phyloP scores from a whole-genome alignment of 2,888 invertebrate genomes.

The Furcula furcula region DNA sequence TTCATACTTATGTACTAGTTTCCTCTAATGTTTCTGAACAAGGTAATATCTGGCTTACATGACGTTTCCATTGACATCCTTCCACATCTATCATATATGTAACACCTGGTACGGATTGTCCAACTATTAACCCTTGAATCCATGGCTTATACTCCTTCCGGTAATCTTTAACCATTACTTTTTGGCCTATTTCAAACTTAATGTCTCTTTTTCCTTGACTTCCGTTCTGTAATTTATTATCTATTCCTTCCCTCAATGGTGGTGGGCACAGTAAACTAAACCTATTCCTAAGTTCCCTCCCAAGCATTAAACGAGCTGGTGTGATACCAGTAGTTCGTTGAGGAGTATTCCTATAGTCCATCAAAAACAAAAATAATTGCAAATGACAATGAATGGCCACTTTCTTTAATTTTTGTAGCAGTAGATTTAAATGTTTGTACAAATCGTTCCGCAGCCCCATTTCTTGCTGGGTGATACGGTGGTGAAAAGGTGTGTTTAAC shows the following conservation, averaged over 20 bases:
- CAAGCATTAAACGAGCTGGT: constrained; percentile 9
- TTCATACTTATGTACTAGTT: not conserved
- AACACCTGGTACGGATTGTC: constrained; percentile 1
- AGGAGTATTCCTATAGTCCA: constrained; percentile 10
- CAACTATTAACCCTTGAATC: constrained; percentile 6
- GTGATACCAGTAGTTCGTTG: constrained; percentile 10
- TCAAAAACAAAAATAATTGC: constrained; percentile 13
- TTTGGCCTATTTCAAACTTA: constrained; percentile 7
- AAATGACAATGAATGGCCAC: constrained; percentile 2
- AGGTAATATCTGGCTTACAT: not conserved
- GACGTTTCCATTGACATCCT: constrained; percentile 5
- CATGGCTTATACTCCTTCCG: no score
- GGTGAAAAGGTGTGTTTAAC: not conserved
- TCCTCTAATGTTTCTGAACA: not conserved
- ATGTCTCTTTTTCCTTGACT: constrained; percentile 3
- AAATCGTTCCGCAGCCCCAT: constrained; percentile 4
- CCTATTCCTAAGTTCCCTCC: constrained; percentile 11
- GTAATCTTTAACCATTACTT: constrained; percentile 11
- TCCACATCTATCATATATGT: constrained; percentile 6
- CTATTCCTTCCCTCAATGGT: not conserved
- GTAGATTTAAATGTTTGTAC: constrained; percentile 5
- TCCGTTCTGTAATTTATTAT: not conserved
- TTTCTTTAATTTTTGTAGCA: constrained; percentile 1
- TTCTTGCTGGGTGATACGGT: constrained; percentile 3
- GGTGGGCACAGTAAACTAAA: constrained; percentile 9